phyloP scores from a whole-genome alignment of 2,797 vertebrate genomes.

The Glyptemys insculpta region DNA sequence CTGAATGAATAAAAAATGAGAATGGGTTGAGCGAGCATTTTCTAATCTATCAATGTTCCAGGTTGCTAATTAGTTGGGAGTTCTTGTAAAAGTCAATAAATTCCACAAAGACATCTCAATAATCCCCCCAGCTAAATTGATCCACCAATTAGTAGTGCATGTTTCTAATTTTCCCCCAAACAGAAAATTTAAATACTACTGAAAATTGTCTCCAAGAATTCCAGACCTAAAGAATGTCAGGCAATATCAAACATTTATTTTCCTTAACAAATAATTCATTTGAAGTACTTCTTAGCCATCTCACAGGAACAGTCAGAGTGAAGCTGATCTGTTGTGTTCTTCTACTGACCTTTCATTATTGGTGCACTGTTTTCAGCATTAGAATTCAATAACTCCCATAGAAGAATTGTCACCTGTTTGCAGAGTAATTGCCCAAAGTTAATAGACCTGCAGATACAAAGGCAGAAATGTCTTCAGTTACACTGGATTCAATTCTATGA shows the following conservation, averaged over 20 bases:
- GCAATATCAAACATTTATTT: not conserved
- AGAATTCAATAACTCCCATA: slow-evolving; percentile 67
- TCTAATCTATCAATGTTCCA: slow-evolving; percentile 56
- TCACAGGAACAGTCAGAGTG: not conserved
- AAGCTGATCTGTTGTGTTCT: not conserved
- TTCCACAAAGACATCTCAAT: not conserved
- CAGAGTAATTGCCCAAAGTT: slow-evolving; percentile 61
- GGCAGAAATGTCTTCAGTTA: slow-evolving; percentile 3
- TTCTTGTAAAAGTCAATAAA: slow-evolving; percentile 57
- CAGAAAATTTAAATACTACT: slow-evolving; percentile 36
- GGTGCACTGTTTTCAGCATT: slow-evolving; percentile 40
- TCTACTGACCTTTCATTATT: slow-evolving; percentile 27
- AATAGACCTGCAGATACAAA: slow-evolving; percentile 47
- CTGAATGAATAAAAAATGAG: slow-evolving; percentile 73
- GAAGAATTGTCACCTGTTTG: slow-evolving; percentile 57
- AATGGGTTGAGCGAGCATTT: slow-evolving; percentile 25
- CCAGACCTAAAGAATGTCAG: slow-evolving; percentile 11
- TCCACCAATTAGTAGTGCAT: slow-evolving; percentile 10
- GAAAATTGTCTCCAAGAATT: slow-evolving; percentile 41
- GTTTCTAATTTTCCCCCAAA: slow-evolving; percentile 32
- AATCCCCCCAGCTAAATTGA: not conserved
- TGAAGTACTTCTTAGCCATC: not conserved
- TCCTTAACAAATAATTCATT: not conserved
- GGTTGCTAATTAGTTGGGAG: slow-evolving; percentile 56
- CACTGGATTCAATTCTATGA: not conserved